These are phyloP conservation scores for Alauda arvensis DNA, from an alignment of 2,797 vertebrate species.

Conservation along the genomic window DNA sequence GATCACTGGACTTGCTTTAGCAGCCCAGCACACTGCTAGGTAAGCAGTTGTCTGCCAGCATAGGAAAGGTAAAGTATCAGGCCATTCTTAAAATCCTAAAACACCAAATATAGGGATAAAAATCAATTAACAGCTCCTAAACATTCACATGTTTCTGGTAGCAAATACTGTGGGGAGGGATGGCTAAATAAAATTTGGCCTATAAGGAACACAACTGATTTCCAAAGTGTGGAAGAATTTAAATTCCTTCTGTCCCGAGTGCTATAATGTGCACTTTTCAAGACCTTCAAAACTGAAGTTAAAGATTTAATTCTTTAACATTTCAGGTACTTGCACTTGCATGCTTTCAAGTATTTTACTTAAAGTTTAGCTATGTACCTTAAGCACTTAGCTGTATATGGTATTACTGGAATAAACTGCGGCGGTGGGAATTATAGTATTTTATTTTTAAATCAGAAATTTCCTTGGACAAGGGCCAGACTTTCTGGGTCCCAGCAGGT, in stretches of 20 bases:
- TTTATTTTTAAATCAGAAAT: background rate
- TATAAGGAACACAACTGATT: background rate
- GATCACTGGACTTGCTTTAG: background rate
- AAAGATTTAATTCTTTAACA: background rate
- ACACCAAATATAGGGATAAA: background rate
- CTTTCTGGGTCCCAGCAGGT: rapidly evolving
- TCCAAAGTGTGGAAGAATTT: background rate
- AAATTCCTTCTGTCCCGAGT: background rate
- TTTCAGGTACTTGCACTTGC: background rate
- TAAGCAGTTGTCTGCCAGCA: rapidly evolving
- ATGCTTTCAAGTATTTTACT: background rate
- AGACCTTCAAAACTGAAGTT: background rate
- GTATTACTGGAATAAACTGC: background rate
- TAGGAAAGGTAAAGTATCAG: background rate
- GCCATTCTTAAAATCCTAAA: background rate
- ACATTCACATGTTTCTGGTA: background rate
- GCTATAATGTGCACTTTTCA: background rate
- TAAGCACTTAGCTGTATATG: background rate
- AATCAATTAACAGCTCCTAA: background rate
- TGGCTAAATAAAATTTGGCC: background rate
- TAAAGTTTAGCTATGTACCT: background rate
- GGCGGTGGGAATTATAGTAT: rapidly evolving
- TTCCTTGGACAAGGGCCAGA: background rate
- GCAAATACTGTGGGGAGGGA: background rate
- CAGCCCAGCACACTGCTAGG: background rate